These are phyloP conservation scores for Zaprionus camerounensis DNA, from an alignment of 1,140 invertebrate species.

Conservation along the genomic window DNA sequence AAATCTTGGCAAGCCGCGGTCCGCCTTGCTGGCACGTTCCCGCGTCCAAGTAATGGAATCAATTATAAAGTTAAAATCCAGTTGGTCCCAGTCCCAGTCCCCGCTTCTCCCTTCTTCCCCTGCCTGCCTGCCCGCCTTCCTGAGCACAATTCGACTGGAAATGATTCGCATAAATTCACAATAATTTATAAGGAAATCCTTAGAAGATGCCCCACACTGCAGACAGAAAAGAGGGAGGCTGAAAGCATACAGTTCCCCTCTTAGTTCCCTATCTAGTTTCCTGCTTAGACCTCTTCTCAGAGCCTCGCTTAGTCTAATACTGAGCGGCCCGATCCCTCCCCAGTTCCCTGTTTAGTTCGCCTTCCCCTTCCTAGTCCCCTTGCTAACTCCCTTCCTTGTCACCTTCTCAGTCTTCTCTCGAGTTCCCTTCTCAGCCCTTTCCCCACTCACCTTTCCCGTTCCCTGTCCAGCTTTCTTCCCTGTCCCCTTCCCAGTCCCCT, in stretches of 20 bases:
- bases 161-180: conserved; percentile 82
- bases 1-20: conserved; percentile 66
- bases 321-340: neutral
- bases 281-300: neutral
- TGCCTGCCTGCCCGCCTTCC: conserved; percentile 15
- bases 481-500: neutral
- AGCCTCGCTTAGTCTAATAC: neutral
- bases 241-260: neutral
- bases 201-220: conserved; percentile 32
- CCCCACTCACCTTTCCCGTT: no score
- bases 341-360: neutral
- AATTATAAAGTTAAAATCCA: conserved; percentile 83
- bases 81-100: neutral
- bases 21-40: conserved; percentile 58
- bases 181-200: conserved; percentile 82
- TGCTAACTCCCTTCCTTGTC: neutral
- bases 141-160: conserved; percentile 74
- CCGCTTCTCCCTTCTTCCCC: neutral
- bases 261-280: neutral
- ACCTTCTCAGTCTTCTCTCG: neutral
- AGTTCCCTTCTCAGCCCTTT: neutral
- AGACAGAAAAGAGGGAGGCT: neutral
- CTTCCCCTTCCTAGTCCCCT: neutral
- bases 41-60: conserved; percentile 76
- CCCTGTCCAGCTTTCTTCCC: neutral